Percentiles rank a stretch among this genome's conserved stretches.
phyloP scores from a whole-genome alignment of 2,113 vertebrate species.

The Mystacornis crossleyi region DNA sequence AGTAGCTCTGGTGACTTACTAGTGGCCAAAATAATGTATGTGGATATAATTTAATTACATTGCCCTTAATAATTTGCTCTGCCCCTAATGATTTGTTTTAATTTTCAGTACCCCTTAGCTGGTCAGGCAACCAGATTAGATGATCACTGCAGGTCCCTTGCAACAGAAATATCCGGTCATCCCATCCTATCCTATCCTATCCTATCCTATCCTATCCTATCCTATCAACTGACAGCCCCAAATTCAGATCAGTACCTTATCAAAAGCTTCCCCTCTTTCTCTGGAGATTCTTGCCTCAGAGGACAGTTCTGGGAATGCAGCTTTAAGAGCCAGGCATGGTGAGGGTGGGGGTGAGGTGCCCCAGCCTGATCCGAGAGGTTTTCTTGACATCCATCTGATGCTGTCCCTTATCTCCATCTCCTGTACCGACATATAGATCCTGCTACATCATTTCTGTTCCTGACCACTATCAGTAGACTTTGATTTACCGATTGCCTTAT shows the following conservation, averaged over 20 bases:
- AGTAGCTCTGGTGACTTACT: neutral
- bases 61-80: neutral
- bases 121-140: neutral
- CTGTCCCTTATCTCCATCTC: neutral
- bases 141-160: fast-evolving
- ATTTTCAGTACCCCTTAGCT: neutral
- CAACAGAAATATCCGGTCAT: neutral
- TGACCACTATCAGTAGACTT: neutral
- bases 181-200: neutral
- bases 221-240: neutral
- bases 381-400: neutral
- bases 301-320: neutral
- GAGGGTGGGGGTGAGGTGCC: neutral
- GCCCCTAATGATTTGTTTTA: neutral
- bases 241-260: neutral
- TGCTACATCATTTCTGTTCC: neutral
- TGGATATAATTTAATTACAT: neutral
- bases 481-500: neutral
- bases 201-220: neutral
- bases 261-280: neutral
- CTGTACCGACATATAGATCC: neutral
- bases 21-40: neutral
- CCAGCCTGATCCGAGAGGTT: neutral
- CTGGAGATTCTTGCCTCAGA: neutral
- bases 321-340: neutral